Percentiles rank a stretch among this genome's conserved stretches.
phyloP scores from a whole-genome alignment of 2,888 invertebrate genomes.

The Altica lythri region DNA sequence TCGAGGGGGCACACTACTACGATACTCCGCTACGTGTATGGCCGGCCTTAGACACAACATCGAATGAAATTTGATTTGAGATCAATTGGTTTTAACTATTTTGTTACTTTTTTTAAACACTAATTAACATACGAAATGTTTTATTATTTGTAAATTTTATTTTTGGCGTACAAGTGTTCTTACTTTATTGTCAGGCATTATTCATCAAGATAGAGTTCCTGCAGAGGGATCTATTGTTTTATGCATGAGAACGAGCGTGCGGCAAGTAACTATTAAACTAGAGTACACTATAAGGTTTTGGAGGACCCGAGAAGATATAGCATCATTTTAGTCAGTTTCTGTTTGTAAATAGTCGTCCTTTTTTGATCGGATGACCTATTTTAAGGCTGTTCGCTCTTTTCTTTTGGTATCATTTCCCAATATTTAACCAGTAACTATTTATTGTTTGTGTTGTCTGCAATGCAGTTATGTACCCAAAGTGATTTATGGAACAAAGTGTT shows the following conservation, averaged over 20 bases:
- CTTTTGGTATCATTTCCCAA: no score
- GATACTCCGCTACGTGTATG: no score
- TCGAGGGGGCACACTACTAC: no score
- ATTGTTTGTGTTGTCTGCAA: no score
- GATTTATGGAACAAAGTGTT: no score
- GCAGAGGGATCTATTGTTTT: slow-evolving; percentile 38
- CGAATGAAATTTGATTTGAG: no score
- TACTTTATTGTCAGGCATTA: slow-evolving; percentile 36
- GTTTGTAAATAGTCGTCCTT: slow-evolving; percentile 5
- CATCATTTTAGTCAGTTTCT: slow-evolving; percentile 15
- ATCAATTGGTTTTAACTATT: no score
- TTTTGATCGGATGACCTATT: slow-evolving; percentile 5
- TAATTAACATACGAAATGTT: slow-evolving; percentile 11
- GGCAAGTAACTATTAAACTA: slow-evolving; percentile 42
- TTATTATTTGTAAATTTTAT: slow-evolving; percentile 24
- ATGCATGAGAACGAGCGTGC: slow-evolving; percentile 38
- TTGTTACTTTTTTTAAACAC: neutral
- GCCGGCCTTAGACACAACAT: no score
- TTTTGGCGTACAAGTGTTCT: slow-evolving; percentile 30
- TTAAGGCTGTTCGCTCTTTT: neutral
- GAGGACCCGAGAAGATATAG: slow-evolving; percentile 21
- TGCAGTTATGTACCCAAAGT: no score
- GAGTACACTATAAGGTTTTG: slow-evolving; percentile 33
- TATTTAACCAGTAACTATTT: no score
- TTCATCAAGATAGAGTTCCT: slow-evolving; percentile 39